Evolutionary conservation across 2,113 vertebrate genomes (phyloP).

Genomic region (Mus pahari): DNA sequence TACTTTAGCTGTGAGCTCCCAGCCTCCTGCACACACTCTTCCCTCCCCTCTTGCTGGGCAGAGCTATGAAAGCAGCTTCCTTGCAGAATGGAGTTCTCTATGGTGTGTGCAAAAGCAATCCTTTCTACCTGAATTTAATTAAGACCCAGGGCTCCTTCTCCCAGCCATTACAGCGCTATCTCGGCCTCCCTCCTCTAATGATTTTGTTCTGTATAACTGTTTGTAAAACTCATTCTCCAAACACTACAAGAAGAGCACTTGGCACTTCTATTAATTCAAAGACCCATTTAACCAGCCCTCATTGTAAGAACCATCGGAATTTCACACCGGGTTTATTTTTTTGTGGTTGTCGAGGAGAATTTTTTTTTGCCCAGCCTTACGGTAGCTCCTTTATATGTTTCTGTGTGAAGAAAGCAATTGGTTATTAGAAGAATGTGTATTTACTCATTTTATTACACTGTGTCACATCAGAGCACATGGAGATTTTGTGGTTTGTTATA

Average conservation of each 20-base stretch:
- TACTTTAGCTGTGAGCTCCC: not conserved
- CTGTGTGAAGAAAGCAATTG: conserved; percentile 29
- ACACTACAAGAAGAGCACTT: not conserved
- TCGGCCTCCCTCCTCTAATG: not conserved
- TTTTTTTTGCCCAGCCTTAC: not conserved
- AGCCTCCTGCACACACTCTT: accelerated
- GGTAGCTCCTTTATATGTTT: not conserved
- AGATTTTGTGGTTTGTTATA: not conserved
- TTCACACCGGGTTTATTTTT: conserved; percentile 51
- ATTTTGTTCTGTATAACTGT: not conserved
- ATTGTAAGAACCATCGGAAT: conserved; percentile 12
- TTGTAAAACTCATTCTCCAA: not conserved
- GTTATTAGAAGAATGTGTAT: conserved; percentile 55
- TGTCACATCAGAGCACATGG: not conserved
- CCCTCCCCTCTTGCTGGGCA: accelerated
- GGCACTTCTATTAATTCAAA: not conserved
- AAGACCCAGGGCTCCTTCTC: not conserved
- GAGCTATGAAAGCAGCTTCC: not conserved
- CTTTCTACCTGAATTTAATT: not conserved
- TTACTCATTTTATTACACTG: not conserved
- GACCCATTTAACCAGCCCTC: not conserved
- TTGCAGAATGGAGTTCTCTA: not conserved
- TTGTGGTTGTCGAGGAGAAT: not conserved
- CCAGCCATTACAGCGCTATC: accelerated
- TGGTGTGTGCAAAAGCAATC: not conserved